phyloP scores from a whole-genome alignment of 2,113 vertebrate genomes.

The Hippocampus abdominalis region DNA sequence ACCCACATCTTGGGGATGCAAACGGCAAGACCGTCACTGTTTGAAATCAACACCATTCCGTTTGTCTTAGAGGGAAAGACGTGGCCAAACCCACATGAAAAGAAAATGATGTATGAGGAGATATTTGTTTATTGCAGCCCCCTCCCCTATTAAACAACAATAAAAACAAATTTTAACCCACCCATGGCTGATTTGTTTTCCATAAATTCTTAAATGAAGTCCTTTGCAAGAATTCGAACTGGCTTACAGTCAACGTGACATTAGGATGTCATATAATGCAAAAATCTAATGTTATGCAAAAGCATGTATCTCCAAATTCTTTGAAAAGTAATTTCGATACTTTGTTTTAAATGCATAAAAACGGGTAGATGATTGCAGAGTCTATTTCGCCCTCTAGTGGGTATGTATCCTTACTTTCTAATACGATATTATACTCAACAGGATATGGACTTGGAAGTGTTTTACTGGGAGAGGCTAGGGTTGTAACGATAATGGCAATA shows the following conservation, averaged over 20 bases:
- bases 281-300: no score
- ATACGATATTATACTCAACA: no score
- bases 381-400: background rate
- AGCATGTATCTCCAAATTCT: no score
- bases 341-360: no score
- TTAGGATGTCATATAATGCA: no score
- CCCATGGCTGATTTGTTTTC: slow-evolving; percentile 5
- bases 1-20: slow-evolving; percentile 31
- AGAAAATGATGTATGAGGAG: slow-evolving; percentile 63
- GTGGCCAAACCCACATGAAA: slow-evolving; percentile 32
- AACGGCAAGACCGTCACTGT: slow-evolving; percentile 47
- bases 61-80: slow-evolving; percentile 43
- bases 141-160: slow-evolving; percentile 71
- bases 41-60: slow-evolving; percentile 72
- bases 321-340: no score
- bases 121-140: slow-evolving; percentile 31
- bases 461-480: no score
- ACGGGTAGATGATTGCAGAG: background rate
- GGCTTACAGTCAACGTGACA: no score
- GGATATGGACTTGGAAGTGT: no score
- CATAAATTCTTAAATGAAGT: no score
- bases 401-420: background rate
- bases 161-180: slow-evolving; percentile 82
- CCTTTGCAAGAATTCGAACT: no score
- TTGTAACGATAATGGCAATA: no score